Base-by-base conservation (phyloP, 2,888 invertebrate species). In the Nomada fabriciana region DNA sequence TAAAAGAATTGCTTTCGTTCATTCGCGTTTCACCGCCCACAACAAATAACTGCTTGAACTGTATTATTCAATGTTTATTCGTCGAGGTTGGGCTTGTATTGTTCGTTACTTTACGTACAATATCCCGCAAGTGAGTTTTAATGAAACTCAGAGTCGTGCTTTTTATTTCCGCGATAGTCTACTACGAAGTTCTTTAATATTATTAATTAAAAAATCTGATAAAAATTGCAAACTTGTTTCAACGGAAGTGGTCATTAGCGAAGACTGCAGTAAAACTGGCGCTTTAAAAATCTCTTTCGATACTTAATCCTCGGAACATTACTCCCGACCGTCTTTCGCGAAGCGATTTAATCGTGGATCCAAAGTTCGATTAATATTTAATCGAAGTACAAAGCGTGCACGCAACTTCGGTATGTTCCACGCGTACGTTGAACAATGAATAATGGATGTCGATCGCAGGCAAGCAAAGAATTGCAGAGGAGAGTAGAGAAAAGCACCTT, bases 401-500 rank as follows among this genome's bases (percentile, higher is more conserved):
- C 29, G 4, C 4, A n/a, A 59, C 50, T 59, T n/a, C 15, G 36
- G 50, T 23, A 20, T 23, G 29, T 64, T 43, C 11, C 55, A 70
- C 42, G 42, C 47, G 65, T 55, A 57, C 55, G 42, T 13, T 61
- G 55, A 23, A 50, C 67, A 11, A 57, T 68, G 69, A 81, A 79
- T 81, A 65, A 73, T 73, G 65, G 59, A 78, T 50, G 60, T 55
- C 20, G 59, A 20, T 47, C 25, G 20, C n/a, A n/a, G 29, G 15
- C 3, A 25, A 18, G 11, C 7, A n/a, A 47, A 50, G 18, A 50
- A 52, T 18, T 23, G 57, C 9, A 36, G 29, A 52, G 36, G n/a
- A 65, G 18, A 25, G 4, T 43, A 2, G 4, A 15, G n/a, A 29
- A 50, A 52, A 55, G 68, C n/a, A 47, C 59, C n/a, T 18, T 43